Conservation (phyloP, 2,888 invertebrate species). For the Beris chalybata region DNA sequence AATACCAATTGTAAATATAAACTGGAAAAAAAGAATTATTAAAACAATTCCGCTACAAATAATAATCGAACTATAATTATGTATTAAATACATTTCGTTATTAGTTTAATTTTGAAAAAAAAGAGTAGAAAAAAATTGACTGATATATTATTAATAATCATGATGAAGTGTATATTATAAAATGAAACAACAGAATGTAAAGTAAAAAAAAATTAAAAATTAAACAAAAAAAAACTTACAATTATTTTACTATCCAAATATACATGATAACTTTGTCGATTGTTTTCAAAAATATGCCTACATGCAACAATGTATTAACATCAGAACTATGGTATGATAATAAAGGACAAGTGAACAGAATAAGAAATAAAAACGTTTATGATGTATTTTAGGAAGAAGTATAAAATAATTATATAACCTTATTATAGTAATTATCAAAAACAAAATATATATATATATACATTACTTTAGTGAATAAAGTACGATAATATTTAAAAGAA, state of each 20-base stretch:
- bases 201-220: slow-evolving; percentile 1
- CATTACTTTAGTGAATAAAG: slow-evolving; percentile 22
- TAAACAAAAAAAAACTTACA: slow-evolving; percentile 11
- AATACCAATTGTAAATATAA: neutral
- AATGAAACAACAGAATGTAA: slow-evolving; percentile 17
- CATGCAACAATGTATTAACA: neutral
- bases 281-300: slow-evolving; percentile 9
- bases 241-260: slow-evolving; percentile 26
- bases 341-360: no score
- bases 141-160: slow-evolving; percentile 24
- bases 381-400: neutral
- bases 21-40: no score
- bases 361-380: no score
- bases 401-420: neutral
- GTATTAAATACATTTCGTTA: no score
- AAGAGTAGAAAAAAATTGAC: slow-evolving; percentile 20
- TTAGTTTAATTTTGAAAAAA: no score
- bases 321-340: no score
- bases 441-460: slow-evolving; percentile 5
- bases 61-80: no score
- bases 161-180: neutral
- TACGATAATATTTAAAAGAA: neutral
- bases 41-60: no score
- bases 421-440: slow-evolving; percentile 14
- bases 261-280: slow-evolving; percentile 5